Base-by-base conservation (phyloP, 2,113 vertebrate genomes). In the Platichthys flesus region DNA sequence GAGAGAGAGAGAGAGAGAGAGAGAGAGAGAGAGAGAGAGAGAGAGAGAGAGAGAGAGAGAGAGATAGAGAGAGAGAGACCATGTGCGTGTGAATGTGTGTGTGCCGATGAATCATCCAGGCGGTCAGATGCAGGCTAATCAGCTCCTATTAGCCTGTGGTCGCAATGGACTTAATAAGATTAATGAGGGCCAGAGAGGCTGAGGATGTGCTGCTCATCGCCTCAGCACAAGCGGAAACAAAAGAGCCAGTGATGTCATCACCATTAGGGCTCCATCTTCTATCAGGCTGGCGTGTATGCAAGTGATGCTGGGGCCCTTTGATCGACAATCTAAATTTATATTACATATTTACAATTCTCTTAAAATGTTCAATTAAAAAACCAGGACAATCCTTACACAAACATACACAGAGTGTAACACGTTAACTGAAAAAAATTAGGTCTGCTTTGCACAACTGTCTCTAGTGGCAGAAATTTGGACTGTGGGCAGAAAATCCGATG, bases 141-240 rank as follows among this genome's bases (percentile, higher is more conserved):
- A 90, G 71, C 66, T 88, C 80, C 85, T 74, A 90, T 91, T 90
- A 92, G 86, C 81, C 80, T 59, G 61, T 77, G 79, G 71, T 82
- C 79, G 72, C 82, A 87, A 78, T 88, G 83, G 74, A 78, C 74
- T 73, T 90, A 92, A 93, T 91, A 70, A 72, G 87, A 92, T 92
- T 85, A 92, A 91, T 90, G 82, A 86, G 57, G 76, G 73, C 62
- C 78, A 67, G 81, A 76, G 81, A 84, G 85, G 80, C 64, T 45
- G 76, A 69, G 75, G 71, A 82, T 76, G 70, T 56, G 73, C 71
- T 80, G 66, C 66, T 74, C 35, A 45, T 67, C 51, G 69, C 79
- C 76, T 63, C 72, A 76, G 40, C 49, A 54, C 70, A 61, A 12
- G 42, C 21, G 20, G 65, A 77, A 77, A 60, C 45, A 78, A 58